Conservation (phyloP, 2,797 vertebrate species). For the Fistularia tabacaria region DNA sequence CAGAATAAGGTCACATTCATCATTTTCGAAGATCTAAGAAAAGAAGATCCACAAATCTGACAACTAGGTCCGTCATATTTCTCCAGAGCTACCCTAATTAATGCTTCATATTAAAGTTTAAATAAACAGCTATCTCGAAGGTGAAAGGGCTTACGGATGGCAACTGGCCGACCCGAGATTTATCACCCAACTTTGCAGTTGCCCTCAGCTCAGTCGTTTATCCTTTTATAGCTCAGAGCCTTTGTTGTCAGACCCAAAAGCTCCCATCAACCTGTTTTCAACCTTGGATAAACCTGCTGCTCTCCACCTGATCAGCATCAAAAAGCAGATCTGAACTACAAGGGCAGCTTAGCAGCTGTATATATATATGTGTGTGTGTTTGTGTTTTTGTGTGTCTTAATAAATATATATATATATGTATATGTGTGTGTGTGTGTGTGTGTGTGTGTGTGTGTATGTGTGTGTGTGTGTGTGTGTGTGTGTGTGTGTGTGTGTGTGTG, state of each 20-base stretch:
- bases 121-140: background rate
- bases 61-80: background rate
- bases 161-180: background rate
- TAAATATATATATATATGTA: too few species aligned
- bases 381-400: too few species aligned
- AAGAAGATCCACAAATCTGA: background rate
- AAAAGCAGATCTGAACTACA: too few species aligned
- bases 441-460: too few species aligned
- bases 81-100: background rate
- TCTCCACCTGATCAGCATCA: too few species aligned
- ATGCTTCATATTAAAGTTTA: background rate
- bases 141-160: background rate
- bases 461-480: too few species aligned
- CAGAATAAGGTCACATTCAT: conserved; percentile 1
- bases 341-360: too few species aligned
- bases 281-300: conserved; percentile 1
- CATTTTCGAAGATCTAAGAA: background rate
- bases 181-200: background rate
- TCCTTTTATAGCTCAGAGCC: background rate
- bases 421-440: too few species aligned
- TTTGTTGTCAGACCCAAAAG: too few species aligned
- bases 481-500: too few species aligned
- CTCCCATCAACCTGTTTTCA: background rate
- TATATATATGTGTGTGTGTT: too few species aligned
- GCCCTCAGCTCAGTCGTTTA: background rate